Evolutionary conservation across 2,888 invertebrate species (phyloP), one percentile per base, ranked within the genome.

Genomic region (Drosophila quasianomalipes): DNA sequence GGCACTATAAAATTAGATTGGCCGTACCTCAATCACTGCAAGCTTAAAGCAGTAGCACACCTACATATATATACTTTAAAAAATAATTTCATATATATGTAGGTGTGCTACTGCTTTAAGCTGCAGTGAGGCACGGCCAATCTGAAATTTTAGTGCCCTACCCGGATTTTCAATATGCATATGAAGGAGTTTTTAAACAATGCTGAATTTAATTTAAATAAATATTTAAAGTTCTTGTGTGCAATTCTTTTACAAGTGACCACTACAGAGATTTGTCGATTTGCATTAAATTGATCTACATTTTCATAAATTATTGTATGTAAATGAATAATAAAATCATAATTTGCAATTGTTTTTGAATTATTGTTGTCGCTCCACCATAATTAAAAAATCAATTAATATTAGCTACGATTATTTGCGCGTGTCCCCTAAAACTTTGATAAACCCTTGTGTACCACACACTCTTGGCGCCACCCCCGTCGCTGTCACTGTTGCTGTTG

Each of bases 401-500:
- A 26, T 4, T 16, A 26, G n/a, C n/a, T n/a, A 47, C 47, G 26
- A 26, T 26, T 47, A 28, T 9, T 16, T 47, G 47, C 16, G n/a
- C n/a, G n/a, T n/a, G n/a, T n/a, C n/a, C n/a, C n/a, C n/a, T n/a
- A n/a, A n/a, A n/a, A n/a, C n/a, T n/a, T n/a, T n/a, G n/a, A n/a
- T n/a, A n/a, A n/a, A n/a, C n/a, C n/a, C n/a, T n/a, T n/a, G n/a
- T 39, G 22, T 35, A 16, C 35, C 35, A 14, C 35, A 35, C 14
- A n/a, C 30, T n/a, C 47, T 37, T 39, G 70, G n/a, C n/a, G n/a
- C n/a, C n/a, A n/a, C n/a, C 39, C 28, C 58, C 35, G 51, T 51
- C 47, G 64, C 69, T 79, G 75, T 51, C 47, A 58, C 68, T 79
- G 75, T 79, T 67, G 60, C 68, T 79, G 75, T 79, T 67, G 65